Conservation (phyloP, 1,140 invertebrate species). For the Cataglyphis hispanica region DNA sequence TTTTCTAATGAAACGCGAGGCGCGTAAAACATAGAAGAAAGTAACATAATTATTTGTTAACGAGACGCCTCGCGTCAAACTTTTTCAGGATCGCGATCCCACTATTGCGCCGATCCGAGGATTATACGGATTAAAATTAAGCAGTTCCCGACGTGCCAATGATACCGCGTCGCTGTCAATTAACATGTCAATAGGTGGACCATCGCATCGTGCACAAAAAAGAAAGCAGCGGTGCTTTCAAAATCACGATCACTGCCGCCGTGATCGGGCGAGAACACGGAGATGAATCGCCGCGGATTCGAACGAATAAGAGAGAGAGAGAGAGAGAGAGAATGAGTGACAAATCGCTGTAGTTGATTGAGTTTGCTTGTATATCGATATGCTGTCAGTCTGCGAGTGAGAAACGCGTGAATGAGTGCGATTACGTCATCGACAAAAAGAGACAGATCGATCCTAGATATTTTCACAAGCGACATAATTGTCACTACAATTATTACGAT, state of each 20-base stretch:
- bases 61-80: not conserved
- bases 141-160: not conserved
- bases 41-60: no score
- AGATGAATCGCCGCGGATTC: conserved; percentile 25
- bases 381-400: conserved; percentile 23
- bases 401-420: conserved; percentile 32
- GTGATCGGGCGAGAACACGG: conserved; percentile 38
- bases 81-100: not conserved
- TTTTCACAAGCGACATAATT: conserved; percentile 74
- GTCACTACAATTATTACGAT: conserved; percentile 63
- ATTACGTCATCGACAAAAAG: conserved; percentile 47
- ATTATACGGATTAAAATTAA: conserved; percentile 5
- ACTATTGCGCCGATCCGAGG: not conserved
- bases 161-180: conserved; percentile 46
- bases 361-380: conserved; percentile 54
- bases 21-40: not conserved
- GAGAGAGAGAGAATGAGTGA: conserved; percentile 15
- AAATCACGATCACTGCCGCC: conserved; percentile 57
- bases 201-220: conserved; percentile 16
- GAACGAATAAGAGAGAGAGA: conserved; percentile 21
- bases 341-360: conserved; percentile 16
- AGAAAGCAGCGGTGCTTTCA: conserved; percentile 39
- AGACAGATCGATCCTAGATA: conserved; percentile 68
- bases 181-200: conserved; percentile 37
- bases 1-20: conserved; percentile 22